These are phyloP conservation scores for Drosophila birchii DNA, from an alignment of 2,888 invertebrate genomes.

Conservation along the genomic window DNA sequence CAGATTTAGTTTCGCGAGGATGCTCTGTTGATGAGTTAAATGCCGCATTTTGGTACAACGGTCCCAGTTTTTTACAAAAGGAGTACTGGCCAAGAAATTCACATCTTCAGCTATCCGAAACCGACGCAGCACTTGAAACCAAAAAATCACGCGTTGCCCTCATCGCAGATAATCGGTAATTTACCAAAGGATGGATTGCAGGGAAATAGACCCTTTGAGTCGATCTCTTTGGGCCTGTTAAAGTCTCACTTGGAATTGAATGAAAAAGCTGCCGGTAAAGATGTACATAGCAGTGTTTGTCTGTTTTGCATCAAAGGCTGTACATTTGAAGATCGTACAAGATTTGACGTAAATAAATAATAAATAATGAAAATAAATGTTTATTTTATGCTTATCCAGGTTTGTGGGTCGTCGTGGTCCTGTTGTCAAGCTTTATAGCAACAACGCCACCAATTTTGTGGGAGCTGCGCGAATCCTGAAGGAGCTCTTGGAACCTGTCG, in stretches of 20 bases:
- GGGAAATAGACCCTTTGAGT: conserved; percentile 10
- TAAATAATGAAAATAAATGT: too few species aligned
- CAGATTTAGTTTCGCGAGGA: conserved; percentile 1
- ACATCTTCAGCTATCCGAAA: conserved; percentile 1
- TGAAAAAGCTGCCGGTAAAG: conserved; percentile 1
- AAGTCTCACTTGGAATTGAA: conserved; percentile 1
- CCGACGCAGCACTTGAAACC: background rate
- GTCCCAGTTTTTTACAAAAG: background rate
- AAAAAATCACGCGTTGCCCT: background rate
- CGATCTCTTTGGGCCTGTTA: conserved; percentile 4
- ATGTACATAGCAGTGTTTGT: conserved; percentile 2
- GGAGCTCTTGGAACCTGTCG: background rate
- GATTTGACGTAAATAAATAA: background rate
- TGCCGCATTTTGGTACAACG: background rate
- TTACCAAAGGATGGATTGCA: conserved; percentile 4
- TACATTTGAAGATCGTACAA: background rate
- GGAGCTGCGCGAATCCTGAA: background rate
- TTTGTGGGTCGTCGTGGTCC: background rate
- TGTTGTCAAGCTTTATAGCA: background rate
- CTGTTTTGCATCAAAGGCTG: background rate
- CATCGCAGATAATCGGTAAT: background rate
- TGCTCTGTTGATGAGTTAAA: background rate
- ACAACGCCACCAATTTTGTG: background rate
- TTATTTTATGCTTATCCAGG: conserved; percentile 2
- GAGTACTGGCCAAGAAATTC: background rate